These are phyloP conservation scores for Horisme vitalbata DNA, from an alignment of 2,888 invertebrate genomes.

Conservation along the genomic window DNA sequence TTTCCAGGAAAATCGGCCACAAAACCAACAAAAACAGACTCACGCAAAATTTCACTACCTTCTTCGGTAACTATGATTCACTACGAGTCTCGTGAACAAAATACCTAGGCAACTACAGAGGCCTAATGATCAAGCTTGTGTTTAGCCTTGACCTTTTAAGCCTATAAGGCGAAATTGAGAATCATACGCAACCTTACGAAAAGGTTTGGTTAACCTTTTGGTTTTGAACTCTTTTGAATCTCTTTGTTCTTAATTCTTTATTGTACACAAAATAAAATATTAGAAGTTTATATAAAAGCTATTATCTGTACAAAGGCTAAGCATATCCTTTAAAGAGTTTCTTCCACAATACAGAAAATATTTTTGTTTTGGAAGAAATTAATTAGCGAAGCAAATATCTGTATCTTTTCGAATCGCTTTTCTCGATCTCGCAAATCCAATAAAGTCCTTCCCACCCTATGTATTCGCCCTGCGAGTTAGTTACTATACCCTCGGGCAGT, in stretches of 20 bases:
- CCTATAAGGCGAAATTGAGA: slow-evolving; percentile 29
- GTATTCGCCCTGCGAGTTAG: slow-evolving; percentile 10
- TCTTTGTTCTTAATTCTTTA: too few species aligned
- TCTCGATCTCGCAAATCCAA: slow-evolving; percentile 6
- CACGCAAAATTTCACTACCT: slow-evolving; percentile 26
- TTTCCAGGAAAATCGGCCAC: slow-evolving; percentile 42
- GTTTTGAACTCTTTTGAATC: slow-evolving; percentile 15
- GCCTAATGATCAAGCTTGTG: slow-evolving; percentile 23
- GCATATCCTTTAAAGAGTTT: too few species aligned
- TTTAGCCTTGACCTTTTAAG: slow-evolving; percentile 33
- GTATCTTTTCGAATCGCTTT: not conserved
- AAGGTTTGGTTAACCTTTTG: slow-evolving; percentile 2
- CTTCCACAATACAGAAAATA: too few species aligned
- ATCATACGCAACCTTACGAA: slow-evolving; percentile 21
- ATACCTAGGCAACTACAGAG: slow-evolving; percentile 15
- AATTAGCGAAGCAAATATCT: not conserved
- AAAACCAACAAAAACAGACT: slow-evolving; percentile 34
- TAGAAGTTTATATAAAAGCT: too few species aligned
- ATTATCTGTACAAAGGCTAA: too few species aligned
- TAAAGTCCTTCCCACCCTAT: slow-evolving; percentile 7
- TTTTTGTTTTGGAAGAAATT: too few species aligned
- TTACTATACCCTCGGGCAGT: slow-evolving; percentile 42
- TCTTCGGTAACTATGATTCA: slow-evolving; percentile 31
- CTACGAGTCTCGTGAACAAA: slow-evolving; percentile 29
- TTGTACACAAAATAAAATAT: too few species aligned